Conservation (phyloP, 2,797 vertebrate genomes). For the Anguilla anguilla region DNA sequence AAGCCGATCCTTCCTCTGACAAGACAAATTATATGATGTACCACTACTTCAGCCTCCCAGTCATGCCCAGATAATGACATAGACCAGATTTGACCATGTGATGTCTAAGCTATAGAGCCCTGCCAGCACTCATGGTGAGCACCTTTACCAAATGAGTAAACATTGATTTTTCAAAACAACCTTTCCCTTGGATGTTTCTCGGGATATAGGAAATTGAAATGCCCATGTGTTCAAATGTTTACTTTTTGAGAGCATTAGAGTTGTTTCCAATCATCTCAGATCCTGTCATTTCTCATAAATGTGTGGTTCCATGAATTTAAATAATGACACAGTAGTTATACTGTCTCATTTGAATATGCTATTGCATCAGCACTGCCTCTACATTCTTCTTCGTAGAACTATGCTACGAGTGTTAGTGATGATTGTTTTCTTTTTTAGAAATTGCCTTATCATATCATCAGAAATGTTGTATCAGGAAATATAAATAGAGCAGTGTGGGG, state of each 20-base stretch:
- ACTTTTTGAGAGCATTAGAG: not conserved
- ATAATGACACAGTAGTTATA: not conserved
- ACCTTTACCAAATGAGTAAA: not conserved
- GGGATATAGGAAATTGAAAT: not conserved
- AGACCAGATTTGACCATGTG: not conserved
- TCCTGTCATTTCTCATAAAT: not conserved
- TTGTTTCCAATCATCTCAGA: not conserved
- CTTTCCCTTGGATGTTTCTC: not conserved
- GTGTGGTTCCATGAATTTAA: not conserved
- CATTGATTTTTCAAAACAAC: not conserved
- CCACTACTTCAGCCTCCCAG: not conserved
- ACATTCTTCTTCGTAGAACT: not conserved
- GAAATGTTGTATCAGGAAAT: not conserved
- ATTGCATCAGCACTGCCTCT: not conserved
- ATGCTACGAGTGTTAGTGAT: not conserved
- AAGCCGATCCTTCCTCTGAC: too few relatives aligned
- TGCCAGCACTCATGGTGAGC: not conserved
- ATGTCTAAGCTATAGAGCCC: not conserved
- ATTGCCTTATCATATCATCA: not conserved
- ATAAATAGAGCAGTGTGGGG: not conserved
- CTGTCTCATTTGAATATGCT: not conserved
- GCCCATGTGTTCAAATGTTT: not conserved
- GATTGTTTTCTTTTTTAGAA: not conserved
- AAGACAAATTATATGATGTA: too few relatives aligned
- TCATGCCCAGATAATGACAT: not conserved